Evolutionary conservation across 2,888 invertebrate species (phyloP).

Genomic region (Unio pictorum): DNA sequence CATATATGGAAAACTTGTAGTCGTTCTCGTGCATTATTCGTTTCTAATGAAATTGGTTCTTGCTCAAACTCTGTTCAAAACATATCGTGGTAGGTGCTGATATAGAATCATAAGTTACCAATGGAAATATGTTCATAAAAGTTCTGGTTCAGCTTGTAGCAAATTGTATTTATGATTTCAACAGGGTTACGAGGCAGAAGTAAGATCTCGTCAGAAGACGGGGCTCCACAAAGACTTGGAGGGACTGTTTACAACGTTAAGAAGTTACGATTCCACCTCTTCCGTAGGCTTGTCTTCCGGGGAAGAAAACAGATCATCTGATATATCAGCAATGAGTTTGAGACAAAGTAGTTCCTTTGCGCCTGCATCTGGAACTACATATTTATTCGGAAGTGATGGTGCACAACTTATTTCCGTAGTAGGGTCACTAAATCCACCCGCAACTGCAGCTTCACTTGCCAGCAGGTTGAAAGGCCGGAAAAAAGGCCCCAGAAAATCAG

Average conservation of each 20-base stretch:
- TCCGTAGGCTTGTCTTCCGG: slow-evolving; percentile 5
- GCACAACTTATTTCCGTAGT: slow-evolving; percentile 1
- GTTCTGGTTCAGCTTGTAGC: too few relatives aligned
- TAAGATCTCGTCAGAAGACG: slow-evolving; percentile 29
- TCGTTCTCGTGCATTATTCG: too few relatives aligned
- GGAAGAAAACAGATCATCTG: slow-evolving; percentile 1
- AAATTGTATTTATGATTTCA: slow-evolving; percentile 2
- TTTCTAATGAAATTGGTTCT: too few relatives aligned
- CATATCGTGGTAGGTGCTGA: too few relatives aligned
- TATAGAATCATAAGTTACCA: too few relatives aligned
- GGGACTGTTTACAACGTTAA: slow-evolving; percentile 51
- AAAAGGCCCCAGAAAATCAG: too few relatives aligned
- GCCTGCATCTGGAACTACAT: neutral
- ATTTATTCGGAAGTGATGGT: neutral
- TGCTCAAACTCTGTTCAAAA: too few relatives aligned
- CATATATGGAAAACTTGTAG: too few relatives aligned
- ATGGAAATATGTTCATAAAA: too few relatives aligned
- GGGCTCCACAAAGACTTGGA: slow-evolving; percentile 47
- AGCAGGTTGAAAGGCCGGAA: too few relatives aligned
- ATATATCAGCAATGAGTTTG: neutral
- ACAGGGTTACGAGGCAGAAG: slow-evolving; percentile 52
- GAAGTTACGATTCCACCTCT: slow-evolving; percentile 29
- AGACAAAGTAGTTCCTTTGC: neutral
- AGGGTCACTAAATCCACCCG: neutral
- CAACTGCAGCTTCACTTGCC: too few relatives aligned